phyloP scores from a whole-genome alignment of 2,113 vertebrate genomes.

The Macquaria australasica region DNA sequence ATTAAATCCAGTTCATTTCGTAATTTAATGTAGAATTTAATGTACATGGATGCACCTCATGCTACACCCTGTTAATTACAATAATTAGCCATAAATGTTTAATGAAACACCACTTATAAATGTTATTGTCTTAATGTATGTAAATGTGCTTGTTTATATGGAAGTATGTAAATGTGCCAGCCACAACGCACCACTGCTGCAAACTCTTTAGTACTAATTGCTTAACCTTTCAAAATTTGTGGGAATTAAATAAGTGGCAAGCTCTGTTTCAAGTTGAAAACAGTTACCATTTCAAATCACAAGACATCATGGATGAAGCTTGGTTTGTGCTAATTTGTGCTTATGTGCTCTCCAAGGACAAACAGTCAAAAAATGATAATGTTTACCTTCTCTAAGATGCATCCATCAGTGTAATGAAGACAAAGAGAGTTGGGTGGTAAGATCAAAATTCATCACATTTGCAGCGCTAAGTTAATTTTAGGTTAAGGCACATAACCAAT shows the following conservation, averaged over 20 bases:
- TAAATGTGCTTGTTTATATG: conserved; percentile 48
- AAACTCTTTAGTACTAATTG: conserved; percentile 7
- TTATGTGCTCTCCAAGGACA: not conserved
- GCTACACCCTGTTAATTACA: conserved; percentile 17
- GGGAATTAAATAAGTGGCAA: not conserved
- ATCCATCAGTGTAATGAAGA: conserved; percentile 14
- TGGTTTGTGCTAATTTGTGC: not conserved
- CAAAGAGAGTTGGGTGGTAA: not conserved
- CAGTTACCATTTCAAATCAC: not conserved
- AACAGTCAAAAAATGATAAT: not conserved
- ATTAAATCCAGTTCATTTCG: not conserved
- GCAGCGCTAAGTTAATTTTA: not conserved
- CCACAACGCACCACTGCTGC: not conserved
- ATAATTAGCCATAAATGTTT: conserved; percentile 19
- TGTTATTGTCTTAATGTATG: conserved; percentile 32
- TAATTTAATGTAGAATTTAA: not conserved
- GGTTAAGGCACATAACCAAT: not conserved
- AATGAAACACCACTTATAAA: conserved; percentile 25
- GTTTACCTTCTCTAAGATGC: not conserved
- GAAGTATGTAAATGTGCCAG: conserved; percentile 27
- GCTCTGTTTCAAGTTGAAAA: not conserved
- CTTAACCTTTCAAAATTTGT: conserved; percentile 32
- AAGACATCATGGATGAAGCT: not conserved
- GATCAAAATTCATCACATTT: not conserved
- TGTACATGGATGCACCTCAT: conserved; percentile 6